phyloP scores from a whole-genome alignment of 1,140 invertebrate genomes.

The Leguminivora glycinivorella region DNA sequence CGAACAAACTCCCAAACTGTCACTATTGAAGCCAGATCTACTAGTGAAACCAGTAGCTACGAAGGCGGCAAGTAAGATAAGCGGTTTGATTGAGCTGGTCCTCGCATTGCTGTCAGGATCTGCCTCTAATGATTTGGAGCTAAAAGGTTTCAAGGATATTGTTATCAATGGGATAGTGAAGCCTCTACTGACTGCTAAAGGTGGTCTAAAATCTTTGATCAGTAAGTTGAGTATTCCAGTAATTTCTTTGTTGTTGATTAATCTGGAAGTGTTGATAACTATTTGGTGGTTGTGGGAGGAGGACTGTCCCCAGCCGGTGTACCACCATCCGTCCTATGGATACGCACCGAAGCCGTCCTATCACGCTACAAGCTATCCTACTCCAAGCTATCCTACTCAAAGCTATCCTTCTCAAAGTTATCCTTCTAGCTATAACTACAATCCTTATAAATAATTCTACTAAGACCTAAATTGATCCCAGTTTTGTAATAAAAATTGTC shows the following conservation, averaged over 20 bases:
- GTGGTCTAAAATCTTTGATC: constrained; percentile 62
- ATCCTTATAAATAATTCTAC: constrained; percentile 36
- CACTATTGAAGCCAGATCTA: constrained; percentile 36
- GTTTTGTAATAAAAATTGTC: constrained; percentile 33
- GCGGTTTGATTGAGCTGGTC: constrained; percentile 53
- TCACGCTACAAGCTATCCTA: constrained; percentile 23
- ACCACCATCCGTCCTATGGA: constrained; percentile 29
- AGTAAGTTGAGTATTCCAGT: constrained; percentile 64
- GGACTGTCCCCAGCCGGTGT: neutral
- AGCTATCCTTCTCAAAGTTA: neutral
- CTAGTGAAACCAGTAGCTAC: constrained; percentile 49
- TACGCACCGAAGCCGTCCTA: constrained; percentile 32
- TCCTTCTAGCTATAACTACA: constrained; percentile 36
- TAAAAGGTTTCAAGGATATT: constrained; percentile 61
- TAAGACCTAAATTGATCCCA: constrained; percentile 34
- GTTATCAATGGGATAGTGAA: constrained; percentile 62
- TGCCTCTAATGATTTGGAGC: constrained; percentile 42
- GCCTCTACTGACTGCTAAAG: constrained; percentile 56
- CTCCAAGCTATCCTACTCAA: neutral
- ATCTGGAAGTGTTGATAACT: constrained; percentile 63
- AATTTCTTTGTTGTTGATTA: constrained; percentile 61
- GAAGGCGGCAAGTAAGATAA: constrained; percentile 54
- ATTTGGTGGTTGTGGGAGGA: constrained; percentile 76
- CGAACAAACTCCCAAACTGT: constrained; percentile 27
- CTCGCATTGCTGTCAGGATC: constrained; percentile 54